Percentiles rank a stretch among this genome's conserved stretches.
These are phyloP conservation scores for Myotis yumanensis DNA, from an alignment of 2,113 vertebrate species.

Conservation along the genomic window DNA sequence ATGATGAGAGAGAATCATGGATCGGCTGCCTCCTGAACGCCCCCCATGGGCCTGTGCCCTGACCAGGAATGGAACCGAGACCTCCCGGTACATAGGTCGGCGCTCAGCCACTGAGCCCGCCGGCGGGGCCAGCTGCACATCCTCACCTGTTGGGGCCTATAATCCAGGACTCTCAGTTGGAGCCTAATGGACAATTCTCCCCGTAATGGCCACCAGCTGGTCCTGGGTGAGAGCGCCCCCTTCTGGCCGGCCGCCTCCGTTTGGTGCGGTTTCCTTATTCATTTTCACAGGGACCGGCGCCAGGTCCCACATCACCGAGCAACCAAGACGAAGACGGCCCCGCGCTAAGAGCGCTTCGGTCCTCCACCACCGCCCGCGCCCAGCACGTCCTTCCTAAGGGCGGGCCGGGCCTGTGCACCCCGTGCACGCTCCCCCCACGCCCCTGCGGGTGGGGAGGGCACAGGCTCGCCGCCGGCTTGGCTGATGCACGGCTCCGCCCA, in stretches of 20 bases:
- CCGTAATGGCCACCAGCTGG: rapidly evolving
- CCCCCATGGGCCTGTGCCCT: too few species aligned
- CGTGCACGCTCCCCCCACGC: background rate
- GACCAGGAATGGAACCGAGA: too few species aligned
- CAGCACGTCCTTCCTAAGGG: rapidly evolving
- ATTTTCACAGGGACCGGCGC: background rate
- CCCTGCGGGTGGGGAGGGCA: too few species aligned
- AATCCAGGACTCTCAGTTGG: background rate
- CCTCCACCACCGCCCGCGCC: too few species aligned
- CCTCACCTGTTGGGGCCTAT: background rate
- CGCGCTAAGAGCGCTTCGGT: too few species aligned
- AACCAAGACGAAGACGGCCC: too few species aligned
- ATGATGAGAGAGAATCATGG: too few species aligned
- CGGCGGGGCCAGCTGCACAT: background rate
- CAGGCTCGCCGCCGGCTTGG: background rate
- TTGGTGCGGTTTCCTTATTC: background rate
- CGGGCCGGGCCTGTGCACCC: rapidly evolving
- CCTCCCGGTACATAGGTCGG: too few species aligned
- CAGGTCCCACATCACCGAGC: background rate
- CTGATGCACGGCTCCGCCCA: background rate
- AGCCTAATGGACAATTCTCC: background rate
- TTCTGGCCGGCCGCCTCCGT: background rate
- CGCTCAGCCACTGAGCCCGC: too few species aligned
- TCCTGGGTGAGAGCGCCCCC: background rate
- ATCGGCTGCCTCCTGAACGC: too few species aligned